Base-by-base conservation (phyloP, 2,797 vertebrate genomes). In the Aplochiton taeniatus region DNA sequence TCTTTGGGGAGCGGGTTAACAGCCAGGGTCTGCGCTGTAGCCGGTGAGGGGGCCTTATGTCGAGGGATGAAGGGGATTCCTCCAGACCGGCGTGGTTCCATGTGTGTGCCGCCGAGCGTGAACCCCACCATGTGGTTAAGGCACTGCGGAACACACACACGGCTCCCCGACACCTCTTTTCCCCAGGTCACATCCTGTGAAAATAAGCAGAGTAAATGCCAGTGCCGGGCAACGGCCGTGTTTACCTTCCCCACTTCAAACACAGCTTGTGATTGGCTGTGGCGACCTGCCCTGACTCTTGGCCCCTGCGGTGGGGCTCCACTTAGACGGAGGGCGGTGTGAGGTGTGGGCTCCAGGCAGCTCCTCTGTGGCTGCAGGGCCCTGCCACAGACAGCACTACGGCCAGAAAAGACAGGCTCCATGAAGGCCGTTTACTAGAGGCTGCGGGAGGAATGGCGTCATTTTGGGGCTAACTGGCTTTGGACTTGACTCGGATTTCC, bases 221-320 rank as follows among this genome's bases (percentile, higher is more conserved):
- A 87, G 79, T 67, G 90, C 92, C 89, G 91, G 91, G 90, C 88
- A 83, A 87, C 86, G 90, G 83, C 90, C 91, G 89, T 94, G 93
- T 95, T 95, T 95, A 94, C 93, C 86, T 91, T 95, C 94, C 91
- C 93, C 86, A 88, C 93, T 93, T 94, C 93, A 91, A 89, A 93
- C 90, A 92, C 90, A 90, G 92, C 91, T 92, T 93, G 90, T 94
- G 92, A 96, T 95, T 95, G 94, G 95, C 92, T 95, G 93, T 91
- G 89, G 91, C 90, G 93, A 94, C 93, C 93, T 93, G 89, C 92
- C 86, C 82, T 92, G 87, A 86, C 89, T 91, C 70, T 80, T 84
- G 80, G 75, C 86, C 93, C 92, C 92, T 92, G 89, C 68, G 79
- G 85, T 88, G 88, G 87, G 75, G 79, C 89, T 89, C 76, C 86